These are phyloP conservation scores for Myrmophylax atrothorax DNA, from an alignment of 2,113 vertebrate species.

Conservation along the genomic window DNA sequence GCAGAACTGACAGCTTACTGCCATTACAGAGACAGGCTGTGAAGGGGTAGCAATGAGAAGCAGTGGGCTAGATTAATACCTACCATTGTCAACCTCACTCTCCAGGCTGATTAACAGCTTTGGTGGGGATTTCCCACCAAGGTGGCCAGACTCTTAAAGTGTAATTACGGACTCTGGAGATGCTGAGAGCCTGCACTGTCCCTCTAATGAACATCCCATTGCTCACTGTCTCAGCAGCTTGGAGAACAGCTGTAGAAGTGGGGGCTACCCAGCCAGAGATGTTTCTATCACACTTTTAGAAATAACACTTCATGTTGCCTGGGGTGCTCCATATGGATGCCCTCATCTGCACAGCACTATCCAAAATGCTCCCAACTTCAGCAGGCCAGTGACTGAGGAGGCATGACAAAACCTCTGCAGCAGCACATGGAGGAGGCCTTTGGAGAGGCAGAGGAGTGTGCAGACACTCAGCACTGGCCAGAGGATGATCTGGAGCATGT, in stretches of 20 bases:
- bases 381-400: neutral
- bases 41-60: neutral
- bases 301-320: neutral
- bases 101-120: neutral
- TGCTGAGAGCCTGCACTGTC: too few species aligned
- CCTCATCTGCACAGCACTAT: fast-evolving
- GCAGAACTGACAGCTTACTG: neutral
- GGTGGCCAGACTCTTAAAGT: neutral
- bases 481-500: neutral
- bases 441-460: neutral
- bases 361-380: neutral
- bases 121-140: neutral
- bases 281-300: neutral
- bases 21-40: neutral
- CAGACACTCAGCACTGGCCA: too few species aligned
- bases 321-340: neutral
- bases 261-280: neutral
- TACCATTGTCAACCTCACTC: neutral
- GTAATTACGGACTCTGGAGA: neutral
- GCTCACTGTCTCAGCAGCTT: neutral
- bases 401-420: neutral
- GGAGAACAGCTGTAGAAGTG: neutral
- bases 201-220: fast-evolving
- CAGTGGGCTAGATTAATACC: neutral
- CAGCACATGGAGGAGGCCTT: neutral